phyloP scores from a whole-genome alignment of 2,113 vertebrate species.

The Pleuronectes platessa region DNA sequence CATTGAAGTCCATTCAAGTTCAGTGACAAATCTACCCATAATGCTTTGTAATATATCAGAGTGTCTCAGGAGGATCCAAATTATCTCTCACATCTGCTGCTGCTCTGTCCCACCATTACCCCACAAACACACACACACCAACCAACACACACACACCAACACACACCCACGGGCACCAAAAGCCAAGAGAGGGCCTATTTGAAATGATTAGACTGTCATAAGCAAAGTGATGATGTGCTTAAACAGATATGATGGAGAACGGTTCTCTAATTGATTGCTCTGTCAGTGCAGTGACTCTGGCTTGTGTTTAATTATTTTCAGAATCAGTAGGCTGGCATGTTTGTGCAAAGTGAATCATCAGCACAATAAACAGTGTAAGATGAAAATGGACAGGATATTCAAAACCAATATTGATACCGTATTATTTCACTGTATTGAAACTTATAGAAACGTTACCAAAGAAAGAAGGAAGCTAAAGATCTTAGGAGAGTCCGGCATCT shows the following conservation, averaged over 20 bases:
- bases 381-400: not conserved
- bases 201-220: slow-evolving; percentile 76
- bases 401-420: not conserved
- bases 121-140: slow-evolving; percentile 19
- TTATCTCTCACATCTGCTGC: slow-evolving; percentile 71
- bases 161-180: not conserved
- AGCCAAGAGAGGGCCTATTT: slow-evolving; percentile 50
- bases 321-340: not conserved
- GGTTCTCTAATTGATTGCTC: slow-evolving; percentile 69
- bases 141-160: slow-evolving; percentile 23
- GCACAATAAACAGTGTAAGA: not conserved
- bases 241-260: slow-evolving; percentile 70
- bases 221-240: slow-evolving; percentile 79
- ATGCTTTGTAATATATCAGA: slow-evolving; percentile 72
- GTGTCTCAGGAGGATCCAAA: slow-evolving; percentile 72
- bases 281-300: slow-evolving; percentile 49
- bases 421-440: not conserved
- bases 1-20: slow-evolving; percentile 70
- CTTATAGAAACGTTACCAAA: too few relatives aligned
- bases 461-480: not conserved
- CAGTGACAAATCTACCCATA: slow-evolving; percentile 70
- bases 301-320: slow-evolving; percentile 30
- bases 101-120: slow-evolving; percentile 62
- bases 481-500: not conserved
- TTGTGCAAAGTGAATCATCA: not conserved